phyloP scores from a whole-genome alignment of 2,797 vertebrate species.

The Chaunax sp. region DNA sequence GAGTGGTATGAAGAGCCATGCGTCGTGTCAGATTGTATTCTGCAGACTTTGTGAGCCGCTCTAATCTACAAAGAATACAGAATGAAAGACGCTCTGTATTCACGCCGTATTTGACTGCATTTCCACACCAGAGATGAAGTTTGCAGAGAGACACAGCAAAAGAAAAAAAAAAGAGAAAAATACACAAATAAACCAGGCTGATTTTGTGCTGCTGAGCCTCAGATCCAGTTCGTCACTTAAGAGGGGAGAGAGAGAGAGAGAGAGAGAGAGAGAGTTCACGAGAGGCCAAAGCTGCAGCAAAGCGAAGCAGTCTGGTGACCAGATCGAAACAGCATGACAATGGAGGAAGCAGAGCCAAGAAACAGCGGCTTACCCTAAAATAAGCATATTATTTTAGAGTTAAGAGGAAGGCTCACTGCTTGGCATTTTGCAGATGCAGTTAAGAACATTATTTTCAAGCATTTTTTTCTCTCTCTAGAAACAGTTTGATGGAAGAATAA shows the following conservation, averaged over 20 bases:
- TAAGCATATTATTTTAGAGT: neutral
- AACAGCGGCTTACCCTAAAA: neutral
- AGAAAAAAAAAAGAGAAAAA: constrained; percentile 6
- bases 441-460: no score
- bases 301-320: constrained; percentile 69
- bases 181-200: neutral
- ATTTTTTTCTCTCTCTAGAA: no score
- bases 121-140: constrained; percentile 15
- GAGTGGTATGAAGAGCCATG: constrained; percentile 50
- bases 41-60: constrained; percentile 51
- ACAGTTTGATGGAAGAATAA: no score
- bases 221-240: constrained; percentile 67
- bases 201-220: constrained; percentile 26
- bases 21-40: constrained; percentile 48
- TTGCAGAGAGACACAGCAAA: constrained; percentile 23
- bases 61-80: constrained; percentile 53
- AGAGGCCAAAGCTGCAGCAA: constrained; percentile 67
- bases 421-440: constrained; percentile 23
- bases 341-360: constrained; percentile 53
- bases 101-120: constrained; percentile 31
- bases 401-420: constrained; percentile 1
- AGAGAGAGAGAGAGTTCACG: no score
- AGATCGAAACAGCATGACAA: constrained; percentile 67
- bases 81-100: constrained; percentile 27
- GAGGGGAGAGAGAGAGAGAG: constrained; percentile 69